A percentile compares a stretch with the other conserved stretches of the same genome.
Conservation (phyloP, 2,113 vertebrate species). For the Aptenodytes forsteri region DNA sequence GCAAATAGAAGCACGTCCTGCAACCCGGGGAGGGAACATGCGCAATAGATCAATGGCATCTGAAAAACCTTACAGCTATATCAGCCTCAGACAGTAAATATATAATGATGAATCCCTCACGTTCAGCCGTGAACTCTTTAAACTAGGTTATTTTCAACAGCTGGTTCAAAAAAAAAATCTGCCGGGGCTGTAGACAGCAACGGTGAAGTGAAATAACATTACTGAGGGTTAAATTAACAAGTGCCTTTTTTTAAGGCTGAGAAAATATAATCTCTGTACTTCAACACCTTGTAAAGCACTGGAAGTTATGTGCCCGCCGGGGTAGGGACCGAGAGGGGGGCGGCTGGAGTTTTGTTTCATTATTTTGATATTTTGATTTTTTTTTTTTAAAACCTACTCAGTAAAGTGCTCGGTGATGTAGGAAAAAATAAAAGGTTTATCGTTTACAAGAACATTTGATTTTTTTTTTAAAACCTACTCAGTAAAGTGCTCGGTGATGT, state of each 20-base stretch:
- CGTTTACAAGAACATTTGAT: neutral
- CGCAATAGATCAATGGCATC: conserved; percentile 95
- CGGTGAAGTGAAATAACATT: neutral
- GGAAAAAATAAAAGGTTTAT: neutral
- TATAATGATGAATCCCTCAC: conserved; percentile 93
- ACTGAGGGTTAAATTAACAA: conserved; percentile 46
- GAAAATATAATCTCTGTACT: conserved; percentile 35
- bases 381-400: neutral
- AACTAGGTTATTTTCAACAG: conserved; percentile 82
- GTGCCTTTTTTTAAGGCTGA: neutral
- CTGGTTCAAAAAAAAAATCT: conserved; percentile 65
- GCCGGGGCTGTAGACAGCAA: conserved; percentile 37
- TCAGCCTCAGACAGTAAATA: conserved; percentile 94
- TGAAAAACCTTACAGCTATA: conserved; percentile 95
- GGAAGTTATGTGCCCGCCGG: neutral
- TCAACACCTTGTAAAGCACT: conserved; percentile 2
- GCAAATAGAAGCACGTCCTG: conserved; percentile 96
- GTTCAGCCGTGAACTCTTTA: conserved; percentile 83
- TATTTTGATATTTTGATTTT: neutral
- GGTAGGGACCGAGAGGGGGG: neutral
- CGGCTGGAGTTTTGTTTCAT: neutral
- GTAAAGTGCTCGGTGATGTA: neutral
- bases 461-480: neutral
- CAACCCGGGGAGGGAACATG: conserved; percentile 95
- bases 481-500: neutral